Evolutionary conservation across 2,113 vertebrate species (phyloP), one percentile per base, ranked within the genome.

Genomic region (Laticauda laticaudata): DNA sequence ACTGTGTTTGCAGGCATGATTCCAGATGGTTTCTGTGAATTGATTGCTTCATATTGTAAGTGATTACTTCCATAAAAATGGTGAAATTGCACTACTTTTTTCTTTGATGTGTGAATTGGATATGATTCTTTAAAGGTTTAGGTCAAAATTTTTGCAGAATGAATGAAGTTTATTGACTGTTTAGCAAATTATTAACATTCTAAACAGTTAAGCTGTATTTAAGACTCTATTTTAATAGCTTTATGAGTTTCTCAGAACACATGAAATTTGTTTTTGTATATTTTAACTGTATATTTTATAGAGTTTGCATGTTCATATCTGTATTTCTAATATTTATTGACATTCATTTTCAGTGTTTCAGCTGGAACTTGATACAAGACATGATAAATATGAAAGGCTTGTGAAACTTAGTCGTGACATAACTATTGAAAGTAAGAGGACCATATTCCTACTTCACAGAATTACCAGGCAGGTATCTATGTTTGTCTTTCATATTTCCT

Each of bases 351-450:
- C 87, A 99, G 99, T 97, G 0, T 99, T 99, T 97, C 99, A 99
- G 95, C 97, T 98, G 97, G 99, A 99, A 94, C 98, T 99, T 3
- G 99, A 99, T 96, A 98, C 98, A 90, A 98, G 98, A 92, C 99
- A 99, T 0, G 99, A 99, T 93, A 99, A 99, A 95, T 98, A 99
- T 0, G 99, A 99, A 93, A 98, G 99, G 14, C 98, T 99, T 1
- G 98, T 99, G 69, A 99, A 99, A 97, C 98, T 99, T 94, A 99
- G 99, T 94, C 98, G 99, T 48, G 99, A 99, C 91, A 96, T 99
- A 96, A 99, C 99, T 20, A 99, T 99, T 0, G 99, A 99, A 96
- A 99, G 99, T 98, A 99, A 99, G 97, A 98, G 99, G 95, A 99
- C 98, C 0, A 99, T 99, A 95, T 99, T 99, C 95, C 98, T 99